These are phyloP conservation scores for Drosophila carrolli DNA, from an alignment of 1,140 invertebrate species.

Conservation along the genomic window DNA sequence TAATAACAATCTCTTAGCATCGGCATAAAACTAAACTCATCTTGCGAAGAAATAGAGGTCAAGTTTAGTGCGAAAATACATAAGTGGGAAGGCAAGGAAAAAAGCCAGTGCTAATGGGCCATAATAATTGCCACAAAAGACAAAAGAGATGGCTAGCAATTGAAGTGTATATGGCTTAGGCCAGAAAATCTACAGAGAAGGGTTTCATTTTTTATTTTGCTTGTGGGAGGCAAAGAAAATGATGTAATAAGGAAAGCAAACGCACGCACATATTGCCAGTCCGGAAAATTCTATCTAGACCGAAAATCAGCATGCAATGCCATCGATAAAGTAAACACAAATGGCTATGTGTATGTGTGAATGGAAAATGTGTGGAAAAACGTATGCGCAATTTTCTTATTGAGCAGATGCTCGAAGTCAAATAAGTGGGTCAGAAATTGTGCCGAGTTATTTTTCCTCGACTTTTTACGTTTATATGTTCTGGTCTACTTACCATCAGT, in stretches of 20 bases:
- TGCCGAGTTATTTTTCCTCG: conserved; percentile 13
- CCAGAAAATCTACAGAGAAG: conserved; percentile 5
- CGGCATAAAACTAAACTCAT: conserved; percentile 20
- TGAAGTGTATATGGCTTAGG: conserved; percentile 1
- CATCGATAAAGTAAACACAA: conserved; percentile 66
- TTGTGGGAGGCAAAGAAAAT: conserved; percentile 38
- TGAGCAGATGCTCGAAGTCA: conserved; percentile 41
- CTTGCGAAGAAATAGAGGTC: conserved; percentile 39
- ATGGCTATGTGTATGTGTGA: conserved; percentile 16
- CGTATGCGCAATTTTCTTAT: conserved; percentile 61
- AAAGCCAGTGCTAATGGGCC: conserved; percentile 56
- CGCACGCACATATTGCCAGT: conserved; percentile 13
- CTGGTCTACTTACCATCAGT: conserved; percentile 70
- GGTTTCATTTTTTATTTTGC: conserved; percentile 13
- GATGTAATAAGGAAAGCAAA: conserved; percentile 69
- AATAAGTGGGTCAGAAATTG: conserved; percentile 63
- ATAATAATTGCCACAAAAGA: conserved; percentile 47
- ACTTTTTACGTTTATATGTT: conserved; percentile 14
- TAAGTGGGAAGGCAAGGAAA: conserved; percentile 9
- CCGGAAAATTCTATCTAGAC: conserved; percentile 42
- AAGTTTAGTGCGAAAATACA: conserved; percentile 60
- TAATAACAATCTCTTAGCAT: conserved; percentile 29
- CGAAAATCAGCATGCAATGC: conserved; percentile 63
- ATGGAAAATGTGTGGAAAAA: conserved; percentile 51
- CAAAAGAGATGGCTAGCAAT: conserved; percentile 40